Evolutionary conservation across 2,888 invertebrate genomes (phyloP), one percentile per base, ranked within the genome.

Genomic region (Mesorhabditis spiculigera): DNA sequence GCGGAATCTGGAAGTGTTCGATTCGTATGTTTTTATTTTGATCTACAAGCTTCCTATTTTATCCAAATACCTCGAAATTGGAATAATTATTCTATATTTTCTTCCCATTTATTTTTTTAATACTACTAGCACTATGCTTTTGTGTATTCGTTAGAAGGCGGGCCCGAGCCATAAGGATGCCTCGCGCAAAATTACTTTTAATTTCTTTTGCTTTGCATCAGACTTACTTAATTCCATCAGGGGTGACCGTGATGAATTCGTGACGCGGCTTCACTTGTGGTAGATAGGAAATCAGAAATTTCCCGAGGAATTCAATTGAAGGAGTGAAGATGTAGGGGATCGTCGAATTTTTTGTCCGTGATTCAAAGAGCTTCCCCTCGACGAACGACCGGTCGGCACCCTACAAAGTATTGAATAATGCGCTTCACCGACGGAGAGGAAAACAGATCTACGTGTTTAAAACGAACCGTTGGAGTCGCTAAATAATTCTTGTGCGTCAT

Each of bases 281-380:
- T 82, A 96, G 88, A 87, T 98, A 99, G 0, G 95, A 94, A 5
- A 99, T 89, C 75, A 96, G 86, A 86, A 98, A 98, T 86, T 95
- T 93, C 0, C 95, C 95, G 0, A 95, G 81, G 6, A 70, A 73
- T 63, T 78, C 73, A 43, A 42, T 65, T 4, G 79, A 77, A 8
- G 82, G 74, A 43, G 78, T 78, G 68, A 86, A 75, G 4, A 75
- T 70, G 73, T 86, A 86, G 16, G 84, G 70, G 42, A 67, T 66
- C 65, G 16, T 64, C 6, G 16, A 67, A 41, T 45, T 10, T 45
- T 62, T 13, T 10, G 43, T 45, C 5, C 45, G 42, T 66, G 45
- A 66, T 43, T 72, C 69, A 5, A 28, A 42, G 8, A 81, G 71
- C n/a, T 70, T 67, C 43, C 61, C 70, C 43, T 81, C 81, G 63